Conservation (phyloP, 2,797 vertebrate genomes). For the Oophaga sylvatica region DNA sequence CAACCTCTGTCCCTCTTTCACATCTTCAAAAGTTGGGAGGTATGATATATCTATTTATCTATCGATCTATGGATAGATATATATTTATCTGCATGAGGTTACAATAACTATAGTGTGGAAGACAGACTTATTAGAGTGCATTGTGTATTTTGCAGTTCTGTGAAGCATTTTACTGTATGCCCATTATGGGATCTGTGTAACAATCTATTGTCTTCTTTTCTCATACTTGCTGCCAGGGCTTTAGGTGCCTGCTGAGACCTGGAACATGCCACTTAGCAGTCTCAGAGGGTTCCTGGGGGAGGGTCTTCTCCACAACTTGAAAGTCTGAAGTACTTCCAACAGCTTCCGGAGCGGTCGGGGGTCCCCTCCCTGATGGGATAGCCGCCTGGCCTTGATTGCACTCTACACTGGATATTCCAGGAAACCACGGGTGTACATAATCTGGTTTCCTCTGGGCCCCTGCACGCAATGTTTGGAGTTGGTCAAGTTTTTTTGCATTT, state of each 20-base stretch:
- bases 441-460: slow-evolving; percentile 52
- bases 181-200: background rate
- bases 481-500: slow-evolving; percentile 35
- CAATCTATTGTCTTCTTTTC: background rate
- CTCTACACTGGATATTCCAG: slow-evolving; percentile 56
- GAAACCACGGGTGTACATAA: slow-evolving; percentile 57
- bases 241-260: slow-evolving; percentile 38
- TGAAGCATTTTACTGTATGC: background rate
- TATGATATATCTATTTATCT: no score
- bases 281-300: slow-evolving; percentile 26
- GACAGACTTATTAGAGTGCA: background rate
- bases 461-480: slow-evolving; percentile 52
- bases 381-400: slow-evolving; percentile 59
- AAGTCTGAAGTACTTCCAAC: slow-evolving; percentile 61
- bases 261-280: slow-evolving; percentile 34
- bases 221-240: slow-evolving; percentile 16
- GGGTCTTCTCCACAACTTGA: slow-evolving; percentile 41
- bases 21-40: no score
- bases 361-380: slow-evolving; percentile 60
- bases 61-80: no score
- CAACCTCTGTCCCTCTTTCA: no score
- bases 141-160: background rate
- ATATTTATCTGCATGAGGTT: no score
- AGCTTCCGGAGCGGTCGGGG: slow-evolving; percentile 58
- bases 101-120: background rate